Percentiles rank a stretch among this genome's conserved stretches.
Conservation (phyloP, 2,113 vertebrate species). For the Daboia siamensis region DNA sequence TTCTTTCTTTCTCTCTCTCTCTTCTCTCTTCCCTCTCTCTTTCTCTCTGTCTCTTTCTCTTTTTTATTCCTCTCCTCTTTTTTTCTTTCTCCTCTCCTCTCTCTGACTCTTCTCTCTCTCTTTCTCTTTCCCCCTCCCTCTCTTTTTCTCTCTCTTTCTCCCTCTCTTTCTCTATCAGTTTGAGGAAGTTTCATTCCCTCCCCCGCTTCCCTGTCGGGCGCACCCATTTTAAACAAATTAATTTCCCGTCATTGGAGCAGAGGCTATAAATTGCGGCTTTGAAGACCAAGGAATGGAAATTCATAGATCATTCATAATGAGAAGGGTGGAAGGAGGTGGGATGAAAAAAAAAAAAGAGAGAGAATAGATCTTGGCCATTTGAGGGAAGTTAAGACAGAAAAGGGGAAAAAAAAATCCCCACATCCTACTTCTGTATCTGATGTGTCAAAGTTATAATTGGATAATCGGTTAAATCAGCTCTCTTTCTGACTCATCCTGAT, state of each 20-base stretch:
- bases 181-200: background rate
- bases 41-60: too few relatives aligned
- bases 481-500: background rate
- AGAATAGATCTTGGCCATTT: background rate
- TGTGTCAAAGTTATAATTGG: background rate
- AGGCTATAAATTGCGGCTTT: background rate
- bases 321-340: background rate
- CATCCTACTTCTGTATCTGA: background rate
- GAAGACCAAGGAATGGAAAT: background rate
- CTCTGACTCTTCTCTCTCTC: accelerated
- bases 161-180: background rate
- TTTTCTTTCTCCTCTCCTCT: accelerated
- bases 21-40: too few relatives aligned
- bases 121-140: accelerated
- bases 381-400: background rate
- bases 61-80: background rate
- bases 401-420: too few relatives aligned
- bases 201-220: background rate
- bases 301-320: background rate
- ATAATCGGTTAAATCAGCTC: background rate
- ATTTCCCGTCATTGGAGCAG: constrained; percentile 6
- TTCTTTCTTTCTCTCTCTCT: too few relatives aligned
- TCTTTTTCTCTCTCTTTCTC: too few relatives aligned
- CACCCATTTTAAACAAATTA: constrained; percentile 3
- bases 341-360: too few relatives aligned